Conservation (phyloP, 2,888 invertebrate genomes). For the Cremastinae sp. region DNA sequence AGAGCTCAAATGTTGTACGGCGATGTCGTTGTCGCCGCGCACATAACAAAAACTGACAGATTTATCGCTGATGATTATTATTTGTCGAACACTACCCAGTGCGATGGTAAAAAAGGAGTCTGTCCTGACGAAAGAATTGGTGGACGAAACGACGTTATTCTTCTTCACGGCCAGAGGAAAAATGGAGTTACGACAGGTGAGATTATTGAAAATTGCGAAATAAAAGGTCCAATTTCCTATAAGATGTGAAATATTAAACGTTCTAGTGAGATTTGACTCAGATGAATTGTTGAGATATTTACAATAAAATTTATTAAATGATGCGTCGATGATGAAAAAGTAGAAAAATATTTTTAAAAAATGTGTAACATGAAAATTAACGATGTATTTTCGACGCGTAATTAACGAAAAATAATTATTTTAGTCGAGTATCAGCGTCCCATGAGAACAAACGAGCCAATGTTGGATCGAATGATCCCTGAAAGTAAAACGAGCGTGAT, state of each 20-base stretch:
- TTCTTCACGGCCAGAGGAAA: constrained; percentile 88
- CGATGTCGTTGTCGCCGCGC: constrained; percentile 92
- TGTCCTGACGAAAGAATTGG: constrained; percentile 92
- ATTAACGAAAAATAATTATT: too few relatives aligned
- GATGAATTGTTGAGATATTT: too few relatives aligned
- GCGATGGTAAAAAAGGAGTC: constrained; percentile 91
- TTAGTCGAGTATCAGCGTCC: constrained; percentile 88
- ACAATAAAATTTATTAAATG: too few relatives aligned
- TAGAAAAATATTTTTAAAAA: neutral
- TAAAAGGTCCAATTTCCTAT: too few relatives aligned
- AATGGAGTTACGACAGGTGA: constrained; percentile 88
- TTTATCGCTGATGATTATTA: constrained; percentile 93
- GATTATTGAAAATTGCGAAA: constrained; percentile 17
- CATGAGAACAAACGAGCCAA: constrained; percentile 87
- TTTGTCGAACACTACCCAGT: constrained; percentile 90
- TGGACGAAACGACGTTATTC: constrained; percentile 88
- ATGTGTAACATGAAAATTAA: too few relatives aligned
- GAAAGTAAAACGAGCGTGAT: constrained; percentile 89
- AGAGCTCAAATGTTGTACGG: constrained; percentile 89
- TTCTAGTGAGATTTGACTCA: too few relatives aligned
- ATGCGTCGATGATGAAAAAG: too few relatives aligned
- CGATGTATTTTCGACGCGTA: too few relatives aligned
- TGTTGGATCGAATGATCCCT: constrained; percentile 87
- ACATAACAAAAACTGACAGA: constrained; percentile 82
- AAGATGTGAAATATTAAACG: too few relatives aligned